Evolutionary conservation across 92 coral and sea anemone genomes (phyloP).

Genomic region (Phymanthus crucifer): DNA sequence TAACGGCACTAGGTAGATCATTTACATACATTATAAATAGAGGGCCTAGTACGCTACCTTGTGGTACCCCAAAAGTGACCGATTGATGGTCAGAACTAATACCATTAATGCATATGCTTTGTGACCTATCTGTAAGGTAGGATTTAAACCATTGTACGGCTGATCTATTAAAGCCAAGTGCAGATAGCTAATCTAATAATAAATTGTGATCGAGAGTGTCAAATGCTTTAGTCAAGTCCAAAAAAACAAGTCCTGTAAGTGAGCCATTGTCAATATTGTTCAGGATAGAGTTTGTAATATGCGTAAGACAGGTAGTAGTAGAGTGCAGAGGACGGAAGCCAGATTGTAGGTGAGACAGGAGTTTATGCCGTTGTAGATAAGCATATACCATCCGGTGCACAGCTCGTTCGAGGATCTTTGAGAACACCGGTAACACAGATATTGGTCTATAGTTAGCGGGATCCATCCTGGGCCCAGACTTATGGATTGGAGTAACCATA

Average conservation of each 20-base stretch:
- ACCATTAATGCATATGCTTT: constrained; percentile 31
- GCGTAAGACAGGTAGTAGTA: constrained; percentile 47
- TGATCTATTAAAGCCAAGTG: constrained; percentile 20
- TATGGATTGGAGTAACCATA: constrained; percentile 16
- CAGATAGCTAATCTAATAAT: constrained; percentile 33
- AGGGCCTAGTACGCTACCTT: not conserved
- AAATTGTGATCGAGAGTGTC: constrained; percentile 44
- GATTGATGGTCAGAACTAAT: constrained; percentile 18
- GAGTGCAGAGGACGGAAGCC: constrained; percentile 55
- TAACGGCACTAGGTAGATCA: constrained; percentile 4
- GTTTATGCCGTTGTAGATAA: constrained; percentile 31
- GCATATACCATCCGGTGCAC: constrained; percentile 42
- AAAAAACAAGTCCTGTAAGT: constrained; percentile 45
- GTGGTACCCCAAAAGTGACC: not conserved
- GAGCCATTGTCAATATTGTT: constrained; percentile 39
- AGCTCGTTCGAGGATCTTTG: constrained; percentile 45
- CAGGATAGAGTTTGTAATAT: constrained; percentile 50
- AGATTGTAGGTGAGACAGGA: constrained; percentile 36
- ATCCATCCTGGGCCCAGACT: constrained; percentile 9
- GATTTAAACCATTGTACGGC: constrained; percentile 31
- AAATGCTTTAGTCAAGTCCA: constrained; percentile 34
- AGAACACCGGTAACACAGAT: constrained; percentile 21
- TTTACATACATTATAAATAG: constrained; percentile 20
- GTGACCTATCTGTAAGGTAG: constrained; percentile 20
- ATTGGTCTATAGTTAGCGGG: constrained; percentile 30